These are phyloP conservation scores for Batillaria attramentaria DNA, from an alignment of 1,140 invertebrate genomes.

Conservation along the genomic window DNA sequence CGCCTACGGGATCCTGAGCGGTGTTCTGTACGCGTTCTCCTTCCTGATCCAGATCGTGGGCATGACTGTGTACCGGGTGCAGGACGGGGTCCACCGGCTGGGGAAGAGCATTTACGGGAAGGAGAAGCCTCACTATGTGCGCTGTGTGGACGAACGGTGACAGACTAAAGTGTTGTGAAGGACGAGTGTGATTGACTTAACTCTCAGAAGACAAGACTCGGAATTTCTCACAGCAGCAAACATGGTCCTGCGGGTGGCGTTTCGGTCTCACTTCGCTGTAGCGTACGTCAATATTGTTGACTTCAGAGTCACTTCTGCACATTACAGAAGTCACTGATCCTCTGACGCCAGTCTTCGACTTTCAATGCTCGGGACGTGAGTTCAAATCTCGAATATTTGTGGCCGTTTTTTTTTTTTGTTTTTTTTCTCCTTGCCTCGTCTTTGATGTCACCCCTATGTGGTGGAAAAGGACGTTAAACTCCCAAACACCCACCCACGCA, in stretches of 20 bases:
- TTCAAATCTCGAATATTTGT: too few relatives aligned
- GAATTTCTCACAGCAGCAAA: background rate
- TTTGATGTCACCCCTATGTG: too few relatives aligned
- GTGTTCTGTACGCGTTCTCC: slow-evolving; percentile 44
- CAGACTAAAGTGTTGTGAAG: background rate
- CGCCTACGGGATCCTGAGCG: slow-evolving; percentile 44
- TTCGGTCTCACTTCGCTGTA: background rate
- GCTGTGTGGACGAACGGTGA: slow-evolving; percentile 15
- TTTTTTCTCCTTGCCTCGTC: too few relatives aligned
- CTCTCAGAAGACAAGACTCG: background rate
- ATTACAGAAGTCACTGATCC: background rate
- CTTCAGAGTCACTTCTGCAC: background rate
- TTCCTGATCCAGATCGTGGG: slow-evolving; percentile 51
- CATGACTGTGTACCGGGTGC: slow-evolving; percentile 49
- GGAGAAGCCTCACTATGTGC: slow-evolving; percentile 31
- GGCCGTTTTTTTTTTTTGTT: too few relatives aligned
- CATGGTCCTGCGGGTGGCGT: background rate
- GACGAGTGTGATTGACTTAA: background rate
- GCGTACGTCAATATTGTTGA: background rate
- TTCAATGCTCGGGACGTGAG: too few relatives aligned
- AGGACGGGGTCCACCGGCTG: slow-evolving; percentile 35
- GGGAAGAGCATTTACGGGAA: slow-evolving; percentile 33
- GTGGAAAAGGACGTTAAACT: too few relatives aligned
- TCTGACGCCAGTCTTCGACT: background rate
- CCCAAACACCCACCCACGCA: too few relatives aligned